phyloP scores from a whole-genome alignment of 2,888 invertebrate species.

The Callyntrura guangdongensis region DNA sequence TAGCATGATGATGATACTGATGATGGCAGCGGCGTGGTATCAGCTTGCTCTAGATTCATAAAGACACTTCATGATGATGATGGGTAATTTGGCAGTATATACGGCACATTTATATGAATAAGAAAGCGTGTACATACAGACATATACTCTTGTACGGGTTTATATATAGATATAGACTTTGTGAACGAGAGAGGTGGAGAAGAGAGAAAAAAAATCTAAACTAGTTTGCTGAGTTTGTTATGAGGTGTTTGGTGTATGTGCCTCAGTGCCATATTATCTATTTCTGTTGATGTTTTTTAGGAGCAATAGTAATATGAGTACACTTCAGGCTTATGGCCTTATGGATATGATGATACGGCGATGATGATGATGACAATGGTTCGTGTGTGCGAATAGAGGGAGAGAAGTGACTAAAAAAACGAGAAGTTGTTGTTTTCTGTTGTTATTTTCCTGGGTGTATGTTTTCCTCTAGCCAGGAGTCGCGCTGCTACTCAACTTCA shows the following conservation, averaged over 20 bases:
- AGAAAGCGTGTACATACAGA: not conserved
- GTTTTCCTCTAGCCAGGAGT: not conserved
- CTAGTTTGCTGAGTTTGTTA: constrained; percentile 42
- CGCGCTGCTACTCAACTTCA: constrained; percentile 26
- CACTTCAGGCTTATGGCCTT: constrained; percentile 19
- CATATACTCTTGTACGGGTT: not conserved
- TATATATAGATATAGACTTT: not conserved
- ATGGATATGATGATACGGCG: not conserved
- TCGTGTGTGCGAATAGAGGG: not conserved
- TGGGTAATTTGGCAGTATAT: constrained; percentile 78
- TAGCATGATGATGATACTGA: not conserved
- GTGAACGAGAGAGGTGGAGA: not conserved
- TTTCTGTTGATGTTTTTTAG: constrained; percentile 62
- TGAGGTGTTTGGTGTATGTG: constrained; percentile 71
- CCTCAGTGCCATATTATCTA: constrained; percentile 54
- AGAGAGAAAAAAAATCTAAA: constrained; percentile 51
- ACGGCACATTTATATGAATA: constrained; percentile 35
- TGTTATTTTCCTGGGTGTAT: not conserved
- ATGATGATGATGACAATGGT: constrained; percentile 32
- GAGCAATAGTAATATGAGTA: not conserved
- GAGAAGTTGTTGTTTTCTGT: constrained; percentile 50
- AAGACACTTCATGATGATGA: constrained; percentile 77
- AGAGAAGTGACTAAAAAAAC: constrained; percentile 39
- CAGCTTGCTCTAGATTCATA: constrained; percentile 73
- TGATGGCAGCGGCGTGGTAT: constrained; percentile 34